Base-by-base conservation (phyloP, 2,888 invertebrate genomes). In the Cephus pulcher region DNA sequence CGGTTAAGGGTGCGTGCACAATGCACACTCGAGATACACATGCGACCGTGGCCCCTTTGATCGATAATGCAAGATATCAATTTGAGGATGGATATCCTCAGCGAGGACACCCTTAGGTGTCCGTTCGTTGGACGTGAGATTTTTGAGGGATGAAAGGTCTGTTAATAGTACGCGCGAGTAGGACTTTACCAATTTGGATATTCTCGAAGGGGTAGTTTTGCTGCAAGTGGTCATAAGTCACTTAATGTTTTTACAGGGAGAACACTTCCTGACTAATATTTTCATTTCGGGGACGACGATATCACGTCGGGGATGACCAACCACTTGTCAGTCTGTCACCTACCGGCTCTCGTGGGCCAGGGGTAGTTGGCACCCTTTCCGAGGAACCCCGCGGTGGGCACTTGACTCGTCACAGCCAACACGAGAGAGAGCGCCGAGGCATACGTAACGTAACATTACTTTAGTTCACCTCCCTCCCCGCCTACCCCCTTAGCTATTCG, bases 361-460 rank as follows among this genome's bases (percentile, higher is more conserved):
- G 37, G 71, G 71, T 80, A 77, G 77, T 73, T 35, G 79, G 79
- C 79, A 78, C 77, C 74, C 78, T 75, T 80, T 76, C 73, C 68
- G 77, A 34, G 78, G 77, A 83, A 81, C 82, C 81, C 81, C 78
- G 76, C 77, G 33, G 76, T 32, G 81, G 84, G 84, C 88, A 89
- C 89, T 89, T 88, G 88, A 89, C 88, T 88, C 86, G 86, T 80
- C 77, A 78, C 80, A 78, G 80, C 79, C 78, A 74, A 69, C 80
- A 76, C 56, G 78, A 80, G 84, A 84, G 83, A 82, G 83, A 81
- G 78, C 82, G 71, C 32, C 71, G 80, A 84, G 82, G 77, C 77
- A 78, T 80, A 86, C 82, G 84, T 84, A 82, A 81, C 82, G 82
- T 81, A 82, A 82, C 85, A 77, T 73, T 76, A 79, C 82, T 74